These are phyloP conservation scores for Belgica antarctica DNA, from an alignment of 2,888 invertebrate species.

Conservation along the genomic window DNA sequence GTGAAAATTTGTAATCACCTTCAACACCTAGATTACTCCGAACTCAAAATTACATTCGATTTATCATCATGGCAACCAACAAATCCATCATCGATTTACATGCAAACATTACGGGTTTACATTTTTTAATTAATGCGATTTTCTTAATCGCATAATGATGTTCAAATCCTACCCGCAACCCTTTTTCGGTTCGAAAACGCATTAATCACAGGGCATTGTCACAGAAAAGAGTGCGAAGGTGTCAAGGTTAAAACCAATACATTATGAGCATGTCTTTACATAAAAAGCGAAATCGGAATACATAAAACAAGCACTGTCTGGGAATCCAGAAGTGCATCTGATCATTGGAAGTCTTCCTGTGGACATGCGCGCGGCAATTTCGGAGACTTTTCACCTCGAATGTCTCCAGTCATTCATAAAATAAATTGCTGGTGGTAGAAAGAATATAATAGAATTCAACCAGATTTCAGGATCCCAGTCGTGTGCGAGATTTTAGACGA, in stretches of 20 bases:
- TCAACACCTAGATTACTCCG: no score
- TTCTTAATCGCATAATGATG: no score
- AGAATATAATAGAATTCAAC: constrained; percentile 34
- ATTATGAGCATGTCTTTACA: neutral
- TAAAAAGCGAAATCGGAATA: constrained; percentile 10
- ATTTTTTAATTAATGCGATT: no score
- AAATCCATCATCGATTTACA: no score
- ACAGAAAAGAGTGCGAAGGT: constrained; percentile 27
- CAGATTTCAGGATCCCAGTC: constrained; percentile 33
- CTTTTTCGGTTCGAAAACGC: neutral
- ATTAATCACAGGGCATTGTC: constrained; percentile 42
- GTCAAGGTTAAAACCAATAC: constrained; percentile 41
- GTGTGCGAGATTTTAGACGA: constrained; percentile 6
- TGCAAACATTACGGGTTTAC: no score
- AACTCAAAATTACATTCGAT: no score
- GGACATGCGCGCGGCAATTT: neutral
- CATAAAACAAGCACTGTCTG: constrained; percentile 37
- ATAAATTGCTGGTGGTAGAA: neutral
- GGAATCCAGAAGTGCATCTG: constrained; percentile 33
- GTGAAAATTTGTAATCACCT: no score
- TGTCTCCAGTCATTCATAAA: constrained; percentile 37
- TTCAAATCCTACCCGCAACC: no score
- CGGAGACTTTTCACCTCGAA: neutral
- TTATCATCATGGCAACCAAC: no score
- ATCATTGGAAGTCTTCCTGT: constrained; percentile 12